Percentiles rank a stretch among this genome's conserved stretches.
These are phyloP conservation scores for Phengaris alcon DNA, from an alignment of 2,888 invertebrate genomes.

Conservation along the genomic window DNA sequence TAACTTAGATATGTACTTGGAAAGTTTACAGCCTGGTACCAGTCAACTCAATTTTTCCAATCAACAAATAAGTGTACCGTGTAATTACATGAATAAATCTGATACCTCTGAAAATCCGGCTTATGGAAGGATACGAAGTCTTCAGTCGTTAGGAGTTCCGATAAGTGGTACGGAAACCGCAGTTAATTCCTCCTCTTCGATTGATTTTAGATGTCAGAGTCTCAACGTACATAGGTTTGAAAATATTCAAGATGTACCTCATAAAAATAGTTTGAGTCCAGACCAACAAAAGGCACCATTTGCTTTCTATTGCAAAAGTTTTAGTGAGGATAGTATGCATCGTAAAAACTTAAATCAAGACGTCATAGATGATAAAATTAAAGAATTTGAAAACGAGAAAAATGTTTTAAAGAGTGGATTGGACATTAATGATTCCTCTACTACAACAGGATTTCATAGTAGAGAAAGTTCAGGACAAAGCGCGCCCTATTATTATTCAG, in stretches of 20 bases:
- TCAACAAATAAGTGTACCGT: conserved; percentile 35
- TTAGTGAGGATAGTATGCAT: conserved; percentile 58
- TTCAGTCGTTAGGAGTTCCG: conserved; percentile 63
- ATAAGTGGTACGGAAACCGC: conserved; percentile 39
- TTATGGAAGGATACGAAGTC: conserved; percentile 36
- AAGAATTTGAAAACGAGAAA: conserved; percentile 71
- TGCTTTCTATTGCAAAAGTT: conserved; percentile 72
- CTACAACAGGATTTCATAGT: conserved; percentile 77
- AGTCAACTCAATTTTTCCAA: conserved; percentile 44
- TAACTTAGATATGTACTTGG: conserved; percentile 84
- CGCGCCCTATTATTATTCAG: conserved; percentile 93
- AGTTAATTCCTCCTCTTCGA: conserved; percentile 36
- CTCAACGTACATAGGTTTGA: conserved; percentile 47
- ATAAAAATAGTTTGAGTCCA: conserved; percentile 52
- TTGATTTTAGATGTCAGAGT: background rate
- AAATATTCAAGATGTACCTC: conserved; percentile 60
- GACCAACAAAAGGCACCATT: conserved; percentile 58
- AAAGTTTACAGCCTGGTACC: conserved; percentile 79
- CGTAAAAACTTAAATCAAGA: conserved; percentile 71
- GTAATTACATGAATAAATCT: conserved; percentile 30
- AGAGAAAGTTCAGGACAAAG: conserved; percentile 83
- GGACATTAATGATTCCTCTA: conserved; percentile 59
- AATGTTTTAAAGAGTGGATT: conserved; percentile 51
- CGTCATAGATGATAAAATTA: conserved; percentile 64
- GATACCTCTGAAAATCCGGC: conserved; percentile 28